phyloP scores from a whole-genome alignment of 2,888 invertebrate genomes.

The Altica lythri region DNA sequence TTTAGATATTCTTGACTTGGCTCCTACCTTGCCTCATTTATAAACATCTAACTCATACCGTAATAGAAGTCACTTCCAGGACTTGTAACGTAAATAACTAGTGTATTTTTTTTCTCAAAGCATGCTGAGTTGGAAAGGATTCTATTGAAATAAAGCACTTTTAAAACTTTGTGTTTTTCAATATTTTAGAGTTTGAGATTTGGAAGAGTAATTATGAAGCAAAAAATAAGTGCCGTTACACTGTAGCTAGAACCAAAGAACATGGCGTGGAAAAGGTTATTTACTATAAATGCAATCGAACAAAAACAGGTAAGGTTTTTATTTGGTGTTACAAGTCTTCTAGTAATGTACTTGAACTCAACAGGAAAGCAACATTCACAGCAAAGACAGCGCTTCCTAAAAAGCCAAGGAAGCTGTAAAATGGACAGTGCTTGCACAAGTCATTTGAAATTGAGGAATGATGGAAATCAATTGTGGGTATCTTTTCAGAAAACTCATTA shows the following conservation, averaged over 20 bases:
- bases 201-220: neutral
- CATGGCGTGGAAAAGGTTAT: neutral
- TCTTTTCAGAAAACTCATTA: slow-evolving; percentile 32
- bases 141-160: too few relatives aligned
- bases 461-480: neutral
- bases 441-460: neutral
- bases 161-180: too few relatives aligned
- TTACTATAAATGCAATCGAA: neutral
- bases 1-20: too few relatives aligned
- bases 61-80: too few relatives aligned
- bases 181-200: too few relatives aligned
- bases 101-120: too few relatives aligned
- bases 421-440: neutral
- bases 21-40: too few relatives aligned
- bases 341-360: too few relatives aligned
- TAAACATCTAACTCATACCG: too few relatives aligned
- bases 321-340: neutral
- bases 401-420: slow-evolving; percentile 4
- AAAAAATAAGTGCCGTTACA: neutral
- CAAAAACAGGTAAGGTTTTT: neutral
- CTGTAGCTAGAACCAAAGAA: neutral
- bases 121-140: too few relatives aligned
- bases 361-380: neutral
- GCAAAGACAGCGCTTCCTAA: neutral
- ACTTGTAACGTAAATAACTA: too few relatives aligned